A percentile compares a stretch with the other conserved stretches of the same genome.
These are phyloP conservation scores for Catagonus wagneri DNA, from an alignment of 2,113 vertebrate genomes.

Conservation along the genomic window DNA sequence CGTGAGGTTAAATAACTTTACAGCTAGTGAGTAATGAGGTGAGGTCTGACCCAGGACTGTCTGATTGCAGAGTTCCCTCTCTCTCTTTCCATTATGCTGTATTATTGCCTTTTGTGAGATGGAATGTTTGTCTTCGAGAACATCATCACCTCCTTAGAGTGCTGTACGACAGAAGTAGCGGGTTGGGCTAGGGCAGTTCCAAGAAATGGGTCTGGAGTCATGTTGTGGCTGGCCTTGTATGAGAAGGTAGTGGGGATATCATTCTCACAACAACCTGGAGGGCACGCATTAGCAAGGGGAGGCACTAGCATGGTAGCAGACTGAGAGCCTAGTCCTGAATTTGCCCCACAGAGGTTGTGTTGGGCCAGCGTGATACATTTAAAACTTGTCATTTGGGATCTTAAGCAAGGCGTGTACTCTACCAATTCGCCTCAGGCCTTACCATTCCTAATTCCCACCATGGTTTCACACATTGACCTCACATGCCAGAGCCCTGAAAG, in stretches of 20 bases:
- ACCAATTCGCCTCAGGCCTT: background rate
- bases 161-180: background rate
- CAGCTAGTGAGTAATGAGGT: background rate
- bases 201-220: background rate
- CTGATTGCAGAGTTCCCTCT: background rate
- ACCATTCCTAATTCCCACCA: background rate
- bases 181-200: background rate
- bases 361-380: background rate
- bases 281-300: background rate
- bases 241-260: background rate
- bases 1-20: background rate
- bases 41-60: background rate
- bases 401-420: background rate
- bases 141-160: background rate
- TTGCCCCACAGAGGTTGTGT: constrained; percentile 14
- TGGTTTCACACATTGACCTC: background rate
- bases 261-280: background rate
- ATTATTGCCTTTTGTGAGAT: background rate
- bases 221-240: background rate
- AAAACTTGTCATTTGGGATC: constrained; percentile 3
- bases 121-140: constrained; percentile 2
- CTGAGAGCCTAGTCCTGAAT: background rate
- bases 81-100: background rate
- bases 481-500: background rate
- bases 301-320: background rate